Evolutionary conservation across 1,140 invertebrate species (phyloP).

Genomic region (Armadillidium nasatum): DNA sequence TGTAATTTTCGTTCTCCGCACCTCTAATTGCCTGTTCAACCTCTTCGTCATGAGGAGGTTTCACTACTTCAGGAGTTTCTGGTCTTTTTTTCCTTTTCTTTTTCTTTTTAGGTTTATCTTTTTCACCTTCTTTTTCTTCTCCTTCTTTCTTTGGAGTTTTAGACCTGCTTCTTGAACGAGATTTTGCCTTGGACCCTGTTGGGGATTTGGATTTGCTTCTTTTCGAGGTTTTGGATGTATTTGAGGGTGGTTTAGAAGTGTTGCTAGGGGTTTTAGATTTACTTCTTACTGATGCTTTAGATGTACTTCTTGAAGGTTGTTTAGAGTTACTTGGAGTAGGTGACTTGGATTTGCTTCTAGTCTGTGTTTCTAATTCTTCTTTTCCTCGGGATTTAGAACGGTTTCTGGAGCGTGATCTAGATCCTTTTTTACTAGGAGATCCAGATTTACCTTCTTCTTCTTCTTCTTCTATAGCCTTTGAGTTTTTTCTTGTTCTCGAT

Average conservation of each 20-base stretch:
- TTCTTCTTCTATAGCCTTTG: background rate
- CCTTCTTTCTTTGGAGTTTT: background rate
- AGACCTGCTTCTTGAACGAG: background rate
- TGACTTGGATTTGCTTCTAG: background rate
- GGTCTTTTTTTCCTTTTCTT: background rate
- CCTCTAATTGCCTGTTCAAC: constrained; percentile 55
- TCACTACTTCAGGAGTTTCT: background rate
- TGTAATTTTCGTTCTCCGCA: constrained; percentile 35
- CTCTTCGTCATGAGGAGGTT: constrained; percentile 21
- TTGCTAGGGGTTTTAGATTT: background rate
- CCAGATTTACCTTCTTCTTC: background rate
- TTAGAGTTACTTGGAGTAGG: constrained; percentile 14
- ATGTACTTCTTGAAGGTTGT: constrained; percentile 12
- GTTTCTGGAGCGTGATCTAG: background rate
- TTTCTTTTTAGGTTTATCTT: background rate
- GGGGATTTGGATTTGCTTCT: constrained; percentile 21
- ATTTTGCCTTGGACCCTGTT: background rate
- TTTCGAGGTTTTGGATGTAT: background rate
- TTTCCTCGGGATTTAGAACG: constrained; percentile 10
- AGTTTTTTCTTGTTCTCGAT: background rate
- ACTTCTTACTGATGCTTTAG: background rate
- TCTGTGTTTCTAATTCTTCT: background rate
- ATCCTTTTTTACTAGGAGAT: background rate
- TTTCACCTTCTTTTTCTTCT: background rate
- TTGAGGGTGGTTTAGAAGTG: background rate